These are phyloP conservation scores for Corythaixoides concolor DNA, from an alignment of 2,113 vertebrate species.

Conservation along the genomic window DNA sequence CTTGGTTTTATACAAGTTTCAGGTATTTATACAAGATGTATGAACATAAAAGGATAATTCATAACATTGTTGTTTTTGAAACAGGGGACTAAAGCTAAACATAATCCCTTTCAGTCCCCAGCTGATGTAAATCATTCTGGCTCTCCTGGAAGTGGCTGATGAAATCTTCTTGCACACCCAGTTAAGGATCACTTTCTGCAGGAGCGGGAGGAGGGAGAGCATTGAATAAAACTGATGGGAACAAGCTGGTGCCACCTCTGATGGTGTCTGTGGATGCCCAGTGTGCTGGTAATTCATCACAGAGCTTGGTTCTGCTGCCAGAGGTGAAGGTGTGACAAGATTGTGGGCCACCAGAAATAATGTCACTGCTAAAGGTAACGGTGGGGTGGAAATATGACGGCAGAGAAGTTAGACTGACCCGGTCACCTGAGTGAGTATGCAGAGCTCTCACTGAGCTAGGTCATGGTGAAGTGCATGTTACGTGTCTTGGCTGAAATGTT, in stretches of 20 bases:
- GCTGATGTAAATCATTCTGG: slow-evolving; percentile 22
- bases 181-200: neutral
- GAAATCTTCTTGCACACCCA: neutral
- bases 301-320: neutral
- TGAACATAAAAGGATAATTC: slow-evolving; percentile 46
- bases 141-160: slow-evolving; percentile 15
- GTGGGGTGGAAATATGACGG: neutral
- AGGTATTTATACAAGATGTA: slow-evolving; percentile 52
- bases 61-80: slow-evolving; percentile 42
- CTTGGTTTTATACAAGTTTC: neutral
- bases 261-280: neutral
- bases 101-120: neutral
- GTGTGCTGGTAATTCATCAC: neutral
- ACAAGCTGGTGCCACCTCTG: neutral
- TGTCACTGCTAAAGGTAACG: neutral
- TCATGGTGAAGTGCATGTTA: fast-evolving
- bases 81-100: slow-evolving; percentile 16
- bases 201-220: neutral
- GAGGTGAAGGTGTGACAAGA: neutral
- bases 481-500: neutral
- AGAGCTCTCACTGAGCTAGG: neutral
- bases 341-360: neutral
- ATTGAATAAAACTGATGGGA: neutral
- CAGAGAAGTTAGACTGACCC: neutral
- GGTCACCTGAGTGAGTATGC: neutral